Conservation (phyloP, 2,888 invertebrate species). For the Torymus aiolomorphi region DNA sequence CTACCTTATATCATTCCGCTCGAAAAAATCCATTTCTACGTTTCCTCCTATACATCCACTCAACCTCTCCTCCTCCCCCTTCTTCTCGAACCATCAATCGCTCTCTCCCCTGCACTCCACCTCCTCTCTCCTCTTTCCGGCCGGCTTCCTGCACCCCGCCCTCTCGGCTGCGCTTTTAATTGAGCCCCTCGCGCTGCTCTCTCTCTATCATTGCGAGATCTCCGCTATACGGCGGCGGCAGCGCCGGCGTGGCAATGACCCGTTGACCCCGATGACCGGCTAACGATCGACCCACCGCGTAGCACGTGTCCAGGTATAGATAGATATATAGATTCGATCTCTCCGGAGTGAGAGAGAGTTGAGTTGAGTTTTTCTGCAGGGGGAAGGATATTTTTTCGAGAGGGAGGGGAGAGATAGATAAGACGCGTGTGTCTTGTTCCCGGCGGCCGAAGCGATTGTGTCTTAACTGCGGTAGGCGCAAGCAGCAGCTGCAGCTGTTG, state of each 20-base stretch:
- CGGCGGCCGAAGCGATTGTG: too few relatives aligned
- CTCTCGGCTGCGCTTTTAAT: constrained; percentile 42
- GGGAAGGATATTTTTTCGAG: too few relatives aligned
- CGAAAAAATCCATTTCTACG: too few relatives aligned
- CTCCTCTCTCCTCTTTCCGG: constrained; percentile 7
- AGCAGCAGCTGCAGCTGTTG: too few relatives aligned
- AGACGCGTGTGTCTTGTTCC: too few relatives aligned
- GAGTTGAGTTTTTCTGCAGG: not conserved
- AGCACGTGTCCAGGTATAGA: constrained; percentile 43
- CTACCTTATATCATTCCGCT: too few relatives aligned
- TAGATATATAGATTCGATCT: not conserved
- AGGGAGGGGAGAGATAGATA: not conserved
- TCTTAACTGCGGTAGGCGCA: too few relatives aligned
- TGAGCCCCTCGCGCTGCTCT: constrained; percentile 38
- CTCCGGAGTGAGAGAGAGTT: not conserved
- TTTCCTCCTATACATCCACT: too few relatives aligned
- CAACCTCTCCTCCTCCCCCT: too few relatives aligned
- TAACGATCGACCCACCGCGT: constrained; percentile 69
- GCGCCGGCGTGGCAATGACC: constrained; percentile 70
- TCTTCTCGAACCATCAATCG: too few relatives aligned
- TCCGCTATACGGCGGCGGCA: not conserved
- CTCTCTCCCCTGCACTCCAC: too few relatives aligned
- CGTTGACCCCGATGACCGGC: constrained; percentile 68
- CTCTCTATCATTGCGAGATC: constrained; percentile 39
- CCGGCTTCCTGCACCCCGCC: constrained; percentile 8